Percentiles rank a stretch among this genome's conserved stretches.
These are phyloP conservation scores for Apoda limacodes DNA, from an alignment of 2,888 invertebrate species.

Conservation along the genomic window DNA sequence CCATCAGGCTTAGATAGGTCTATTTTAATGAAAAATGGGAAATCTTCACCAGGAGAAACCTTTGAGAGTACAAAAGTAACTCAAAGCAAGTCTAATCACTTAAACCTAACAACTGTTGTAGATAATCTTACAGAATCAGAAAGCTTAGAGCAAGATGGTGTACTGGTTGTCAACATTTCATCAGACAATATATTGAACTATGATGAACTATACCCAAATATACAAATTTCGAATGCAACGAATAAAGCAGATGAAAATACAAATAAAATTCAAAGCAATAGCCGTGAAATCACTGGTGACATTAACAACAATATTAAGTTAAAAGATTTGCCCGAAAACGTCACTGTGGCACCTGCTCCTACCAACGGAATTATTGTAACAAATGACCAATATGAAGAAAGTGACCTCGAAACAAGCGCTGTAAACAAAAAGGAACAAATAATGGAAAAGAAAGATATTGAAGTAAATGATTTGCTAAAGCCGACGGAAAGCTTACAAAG, in stretches of 20 bases:
- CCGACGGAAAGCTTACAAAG: slow-evolving; percentile 57
- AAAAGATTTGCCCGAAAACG: slow-evolving; percentile 54
- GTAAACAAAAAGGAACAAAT: slow-evolving; percentile 32
- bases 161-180: slow-evolving; percentile 57
- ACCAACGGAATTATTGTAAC: slow-evolving; percentile 54
- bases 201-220: slow-evolving; percentile 52
- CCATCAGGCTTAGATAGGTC: slow-evolving; percentile 57
- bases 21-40: slow-evolving; percentile 52
- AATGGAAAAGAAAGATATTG: slow-evolving; percentile 29
- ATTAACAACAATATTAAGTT: slow-evolving; percentile 51
- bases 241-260: slow-evolving; percentile 60
- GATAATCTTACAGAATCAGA: slow-evolving; percentile 61
- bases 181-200: slow-evolving; percentile 57
- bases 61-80: slow-evolving; percentile 32
- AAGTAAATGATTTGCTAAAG: slow-evolving; percentile 40
- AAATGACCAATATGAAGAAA: slow-evolving; percentile 36
- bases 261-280: slow-evolving; percentile 67
- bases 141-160: slow-evolving; percentile 63
- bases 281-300: slow-evolving; percentile 64
- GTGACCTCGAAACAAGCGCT: slow-evolving; percentile 33
- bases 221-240: slow-evolving; percentile 46
- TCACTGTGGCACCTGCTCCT: slow-evolving; percentile 57
- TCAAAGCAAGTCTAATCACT: slow-evolving; percentile 32
- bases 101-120: slow-evolving; percentile 36
- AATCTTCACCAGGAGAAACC: slow-evolving; percentile 45